These are phyloP conservation scores for Argyrosomus japonicus DNA, from an alignment of 2,113 vertebrate genomes.

Conservation along the genomic window DNA sequence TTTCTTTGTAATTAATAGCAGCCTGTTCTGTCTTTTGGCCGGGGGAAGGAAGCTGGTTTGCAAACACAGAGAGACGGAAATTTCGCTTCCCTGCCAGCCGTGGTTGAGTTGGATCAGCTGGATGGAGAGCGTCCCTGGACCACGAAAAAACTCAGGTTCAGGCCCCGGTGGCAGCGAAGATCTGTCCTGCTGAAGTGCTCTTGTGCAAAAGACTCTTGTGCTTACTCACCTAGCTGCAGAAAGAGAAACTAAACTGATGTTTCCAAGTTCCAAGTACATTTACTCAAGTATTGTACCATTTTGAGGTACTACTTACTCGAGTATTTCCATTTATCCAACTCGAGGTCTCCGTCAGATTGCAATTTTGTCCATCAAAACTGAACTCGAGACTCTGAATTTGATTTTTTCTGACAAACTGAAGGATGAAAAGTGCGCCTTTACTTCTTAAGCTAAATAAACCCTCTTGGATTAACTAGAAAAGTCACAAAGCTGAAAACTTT, in stretches of 20 bases:
- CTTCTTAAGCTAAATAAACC: no score
- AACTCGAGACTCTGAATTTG: no score
- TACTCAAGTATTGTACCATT: background rate
- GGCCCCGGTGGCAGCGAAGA: background rate
- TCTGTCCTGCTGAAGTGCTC: constrained; percentile 9
- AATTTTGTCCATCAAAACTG: no score
- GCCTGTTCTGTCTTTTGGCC: constrained; percentile 63
- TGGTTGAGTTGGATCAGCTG: constrained; percentile 57
- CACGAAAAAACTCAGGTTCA: constrained; percentile 13
- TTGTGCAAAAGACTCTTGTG: background rate
- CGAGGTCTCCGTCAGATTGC: no score
- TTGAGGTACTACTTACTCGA: background rate
- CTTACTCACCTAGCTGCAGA: constrained; percentile 4
- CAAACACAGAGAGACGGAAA: constrained; percentile 61
- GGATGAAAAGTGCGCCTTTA: no score
- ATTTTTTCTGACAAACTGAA: no score
- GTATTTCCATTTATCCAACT: no score
- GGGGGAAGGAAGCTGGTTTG: constrained; percentile 56
- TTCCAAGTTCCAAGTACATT: background rate
- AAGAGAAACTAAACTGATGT: background rate
- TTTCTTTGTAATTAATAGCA: constrained; percentile 77
- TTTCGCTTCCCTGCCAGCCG: constrained; percentile 53
- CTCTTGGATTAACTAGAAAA: no score
- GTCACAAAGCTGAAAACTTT: no score
- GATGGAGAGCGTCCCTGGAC: constrained; percentile 33